A percentile compares a stretch with the other conserved stretches of the same genome.
Evolutionary conservation across 2,113 vertebrate species (phyloP).

Genomic region (Morphnarchus princeps): DNA sequence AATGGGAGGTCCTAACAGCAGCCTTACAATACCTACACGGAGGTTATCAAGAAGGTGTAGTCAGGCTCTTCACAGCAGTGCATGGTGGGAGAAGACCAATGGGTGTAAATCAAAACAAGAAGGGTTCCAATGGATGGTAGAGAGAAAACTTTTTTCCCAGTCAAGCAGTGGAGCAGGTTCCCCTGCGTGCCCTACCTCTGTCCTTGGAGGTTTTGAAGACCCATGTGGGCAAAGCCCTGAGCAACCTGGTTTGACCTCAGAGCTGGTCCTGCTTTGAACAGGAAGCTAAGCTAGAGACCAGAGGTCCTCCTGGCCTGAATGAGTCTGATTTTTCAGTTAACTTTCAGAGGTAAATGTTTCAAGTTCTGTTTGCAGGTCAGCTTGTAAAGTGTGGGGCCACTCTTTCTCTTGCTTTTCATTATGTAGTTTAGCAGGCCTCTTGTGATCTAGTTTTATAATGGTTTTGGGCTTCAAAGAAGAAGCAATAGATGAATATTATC

Average conservation of each 20-base stretch:
- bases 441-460: not conserved
- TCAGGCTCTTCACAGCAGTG: not conserved
- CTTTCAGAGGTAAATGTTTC: not conserved
- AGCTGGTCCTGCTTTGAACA: not conserved
- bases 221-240: not conserved
- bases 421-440: not conserved
- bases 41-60: not conserved
- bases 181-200: accelerated
- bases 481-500: not conserved
- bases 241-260: not conserved
- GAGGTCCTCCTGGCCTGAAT: not conserved
- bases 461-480: not conserved
- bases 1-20: not conserved
- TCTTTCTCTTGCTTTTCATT: not conserved
- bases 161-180: not conserved
- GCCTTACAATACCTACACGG: not conserved
- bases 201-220: not conserved
- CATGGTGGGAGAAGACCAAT: accelerated
- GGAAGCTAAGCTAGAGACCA: not conserved
- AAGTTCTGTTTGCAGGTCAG: not conserved
- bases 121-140: not conserved
- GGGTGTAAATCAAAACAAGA: not conserved
- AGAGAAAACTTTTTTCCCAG: not conserved
- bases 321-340: not conserved
- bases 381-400: not conserved